phyloP scores from a whole-genome alignment of 2,113 vertebrate genomes.

The Bos javanicus region DNA sequence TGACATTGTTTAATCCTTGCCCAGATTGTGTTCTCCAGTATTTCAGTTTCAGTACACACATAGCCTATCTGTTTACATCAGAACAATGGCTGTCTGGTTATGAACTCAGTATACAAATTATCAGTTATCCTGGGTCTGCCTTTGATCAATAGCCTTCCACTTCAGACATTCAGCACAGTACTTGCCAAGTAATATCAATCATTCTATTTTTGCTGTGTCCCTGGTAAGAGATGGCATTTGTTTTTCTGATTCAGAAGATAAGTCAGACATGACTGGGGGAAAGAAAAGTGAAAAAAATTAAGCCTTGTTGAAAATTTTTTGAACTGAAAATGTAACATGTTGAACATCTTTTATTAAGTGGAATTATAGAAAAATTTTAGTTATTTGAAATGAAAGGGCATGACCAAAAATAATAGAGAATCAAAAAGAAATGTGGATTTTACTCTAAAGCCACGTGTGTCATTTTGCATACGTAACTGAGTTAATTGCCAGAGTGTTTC shows the following conservation, averaged over 20 bases:
- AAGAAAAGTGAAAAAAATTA: neutral
- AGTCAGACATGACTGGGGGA: neutral
- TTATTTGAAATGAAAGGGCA: neutral
- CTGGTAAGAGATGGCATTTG: slow-evolving; percentile 42
- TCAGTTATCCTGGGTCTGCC: neutral
- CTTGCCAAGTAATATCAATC: slow-evolving; percentile 46
- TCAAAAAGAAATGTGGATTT: neutral
- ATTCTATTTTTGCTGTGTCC: slow-evolving; percentile 45
- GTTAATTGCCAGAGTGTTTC: neutral
- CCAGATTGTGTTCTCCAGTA: neutral
- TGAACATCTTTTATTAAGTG: neutral
- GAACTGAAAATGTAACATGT: neutral
- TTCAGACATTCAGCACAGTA: neutral
- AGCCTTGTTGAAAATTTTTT: neutral
- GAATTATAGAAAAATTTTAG: neutral
- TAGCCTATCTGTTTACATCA: neutral
- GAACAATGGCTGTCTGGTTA: neutral
- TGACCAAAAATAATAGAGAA: neutral
- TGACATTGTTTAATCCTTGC: neutral
- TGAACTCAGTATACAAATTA: slow-evolving; percentile 46
- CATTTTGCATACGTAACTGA: neutral
- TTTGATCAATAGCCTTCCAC: slow-evolving; percentile 46
- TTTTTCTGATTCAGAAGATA: slow-evolving; percentile 46
- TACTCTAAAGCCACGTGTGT: neutral
- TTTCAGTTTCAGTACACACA: neutral